These are phyloP conservation scores for Zonitis immaculata DNA, from an alignment of 2,888 invertebrate genomes.

Conservation along the genomic window DNA sequence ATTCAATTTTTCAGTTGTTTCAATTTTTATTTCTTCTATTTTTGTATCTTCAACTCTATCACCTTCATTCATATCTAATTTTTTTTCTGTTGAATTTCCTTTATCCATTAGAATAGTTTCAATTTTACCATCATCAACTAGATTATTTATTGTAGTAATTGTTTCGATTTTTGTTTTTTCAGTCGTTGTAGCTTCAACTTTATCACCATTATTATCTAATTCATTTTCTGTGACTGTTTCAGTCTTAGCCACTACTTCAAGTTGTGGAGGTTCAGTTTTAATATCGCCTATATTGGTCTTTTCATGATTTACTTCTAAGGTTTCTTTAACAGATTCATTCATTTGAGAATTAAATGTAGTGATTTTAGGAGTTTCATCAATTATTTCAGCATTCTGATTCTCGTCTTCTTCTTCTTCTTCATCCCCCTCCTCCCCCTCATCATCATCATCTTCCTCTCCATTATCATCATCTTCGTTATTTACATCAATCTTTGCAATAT, in stretches of 20 bases:
- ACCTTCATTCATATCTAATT: too few relatives aligned
- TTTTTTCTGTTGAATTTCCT: too few relatives aligned
- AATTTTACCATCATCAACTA: neutral
- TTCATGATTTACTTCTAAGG: neutral
- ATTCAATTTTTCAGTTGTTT: too few relatives aligned
- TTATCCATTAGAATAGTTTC: too few relatives aligned
- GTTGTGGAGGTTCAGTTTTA: neutral
- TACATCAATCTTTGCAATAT: slow-evolving; percentile 34
- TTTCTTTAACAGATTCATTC: neutral
- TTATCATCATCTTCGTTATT: slow-evolving; percentile 46
- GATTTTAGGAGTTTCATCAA: neutral
- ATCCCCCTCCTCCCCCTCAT: slow-evolving; percentile 25
- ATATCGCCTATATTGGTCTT: neutral
- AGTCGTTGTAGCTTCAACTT: too few relatives aligned
- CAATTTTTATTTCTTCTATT: neutral
- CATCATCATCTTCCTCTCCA: slow-evolving; percentile 44
- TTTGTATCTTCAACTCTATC: neutral
- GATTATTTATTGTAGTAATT: too few relatives aligned
- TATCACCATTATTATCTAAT: slow-evolving; percentile 5
- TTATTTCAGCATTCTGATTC: slow-evolving; percentile 15
- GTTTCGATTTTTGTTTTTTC: too few relatives aligned
- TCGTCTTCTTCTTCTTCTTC: slow-evolving; percentile 23
- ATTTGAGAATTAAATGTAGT: neutral
- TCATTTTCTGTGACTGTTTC: slow-evolving; percentile 2
- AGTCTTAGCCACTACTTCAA: too few relatives aligned